Conservation (phyloP, 1,140 invertebrate species). For the Ceratosolen fusciceps region DNA sequence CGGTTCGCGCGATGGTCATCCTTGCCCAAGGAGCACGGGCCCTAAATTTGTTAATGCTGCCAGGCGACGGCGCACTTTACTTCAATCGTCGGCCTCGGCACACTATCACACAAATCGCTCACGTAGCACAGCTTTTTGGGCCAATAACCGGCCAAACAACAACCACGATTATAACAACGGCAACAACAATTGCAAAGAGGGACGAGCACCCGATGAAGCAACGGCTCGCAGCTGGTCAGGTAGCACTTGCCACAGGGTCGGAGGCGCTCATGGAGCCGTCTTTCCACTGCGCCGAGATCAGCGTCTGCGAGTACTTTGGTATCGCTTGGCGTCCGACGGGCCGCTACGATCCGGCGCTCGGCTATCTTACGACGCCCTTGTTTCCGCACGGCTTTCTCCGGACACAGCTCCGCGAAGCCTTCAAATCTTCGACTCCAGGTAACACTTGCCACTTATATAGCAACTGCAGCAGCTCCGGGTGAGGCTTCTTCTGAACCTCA, state of each 20-base stretch:
- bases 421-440: neutral
- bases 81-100: neutral
- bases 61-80: too few species aligned
- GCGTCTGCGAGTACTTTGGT: neutral
- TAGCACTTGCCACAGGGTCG: constrained; percentile 1
- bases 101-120: neutral
- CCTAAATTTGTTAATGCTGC: neutral
- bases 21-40: neutral
- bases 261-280: constrained; percentile 7
- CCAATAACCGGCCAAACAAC: too few species aligned
- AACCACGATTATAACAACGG: neutral
- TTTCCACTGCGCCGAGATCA: neutral
- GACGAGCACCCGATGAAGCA: neutral
- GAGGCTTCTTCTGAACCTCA: neutral
- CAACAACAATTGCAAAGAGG: neutral
- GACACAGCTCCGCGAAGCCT: too few species aligned
- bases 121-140: neutral
- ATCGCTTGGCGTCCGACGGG: constrained; percentile 26
- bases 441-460: too few species aligned
- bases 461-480: neutral
- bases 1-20: constrained; percentile 12
- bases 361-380: neutral
- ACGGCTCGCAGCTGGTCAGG: constrained; percentile 6
- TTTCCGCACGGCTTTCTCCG: neutral
- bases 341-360: constrained; percentile 13